phyloP scores from a whole-genome alignment of 2,113 vertebrate species.

The Bujurquina vittata region DNA sequence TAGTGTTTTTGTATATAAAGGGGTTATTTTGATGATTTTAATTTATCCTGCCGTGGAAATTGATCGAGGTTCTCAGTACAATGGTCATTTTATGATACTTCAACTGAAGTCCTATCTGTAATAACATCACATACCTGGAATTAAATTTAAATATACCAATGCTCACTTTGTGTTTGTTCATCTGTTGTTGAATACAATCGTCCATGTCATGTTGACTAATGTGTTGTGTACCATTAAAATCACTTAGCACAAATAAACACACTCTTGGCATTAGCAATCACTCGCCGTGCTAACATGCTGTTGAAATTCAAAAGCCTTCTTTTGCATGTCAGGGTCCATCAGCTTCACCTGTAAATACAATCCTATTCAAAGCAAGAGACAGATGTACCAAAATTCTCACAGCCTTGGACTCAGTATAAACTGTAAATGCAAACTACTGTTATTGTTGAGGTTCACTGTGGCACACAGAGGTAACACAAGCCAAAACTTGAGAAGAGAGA shows the following conservation, averaged over 20 bases:
- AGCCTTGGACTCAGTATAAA: conserved; percentile 22
- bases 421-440: conserved; percentile 50
- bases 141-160: no score
- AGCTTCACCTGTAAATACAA: conserved; percentile 8
- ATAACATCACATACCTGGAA: no score
- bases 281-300: conserved; percentile 15
- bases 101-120: no score
- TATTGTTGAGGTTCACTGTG: conserved; percentile 17
- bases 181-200: neutral
- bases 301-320: conserved; percentile 36
- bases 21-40: no score
- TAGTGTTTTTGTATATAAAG: no score
- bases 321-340: conserved; percentile 37
- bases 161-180: neutral
- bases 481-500: conserved; percentile 5
- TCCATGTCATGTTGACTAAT: conserved; percentile 16
- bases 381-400: neutral
- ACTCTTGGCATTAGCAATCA: conserved; percentile 4
- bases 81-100: no score
- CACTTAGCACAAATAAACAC: neutral
- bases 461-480: neutral
- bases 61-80: no score
- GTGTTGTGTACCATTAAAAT: conserved; percentile 25
- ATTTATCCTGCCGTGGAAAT: no score
- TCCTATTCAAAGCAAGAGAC: conserved; percentile 6